phyloP scores from a whole-genome alignment of 2,888 invertebrate genomes.

The Drosophila tanythrix region DNA sequence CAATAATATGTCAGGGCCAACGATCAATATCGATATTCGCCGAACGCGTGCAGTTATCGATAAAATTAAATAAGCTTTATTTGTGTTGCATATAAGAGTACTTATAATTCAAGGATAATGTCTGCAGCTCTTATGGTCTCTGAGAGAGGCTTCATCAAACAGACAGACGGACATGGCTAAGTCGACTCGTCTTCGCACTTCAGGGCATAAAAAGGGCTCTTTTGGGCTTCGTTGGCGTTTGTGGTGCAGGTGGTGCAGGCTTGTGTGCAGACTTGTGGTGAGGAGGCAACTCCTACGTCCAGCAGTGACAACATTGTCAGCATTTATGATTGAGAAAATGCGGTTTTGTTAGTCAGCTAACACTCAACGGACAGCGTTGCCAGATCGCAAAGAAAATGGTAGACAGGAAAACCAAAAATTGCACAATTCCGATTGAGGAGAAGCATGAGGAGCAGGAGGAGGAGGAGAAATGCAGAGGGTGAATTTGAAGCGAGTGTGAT shows the following conservation, averaged over 20 bases:
- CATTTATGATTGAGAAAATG: conserved; percentile 65
- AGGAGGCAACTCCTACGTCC: not conserved
- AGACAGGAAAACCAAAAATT: not conserved
- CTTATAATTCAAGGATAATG: not conserved
- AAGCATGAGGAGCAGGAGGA: not conserved
- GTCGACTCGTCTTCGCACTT: not conserved
- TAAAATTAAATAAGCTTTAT: accelerated
- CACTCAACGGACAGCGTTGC: conserved; percentile 21
- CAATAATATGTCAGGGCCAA: too few species aligned
- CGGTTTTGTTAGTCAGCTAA: conserved; percentile 29
- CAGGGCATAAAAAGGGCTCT: conserved; percentile 9
- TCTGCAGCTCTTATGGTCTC: too few species aligned
- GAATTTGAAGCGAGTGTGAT: not conserved
- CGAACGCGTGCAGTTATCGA: accelerated
- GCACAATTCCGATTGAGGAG: not conserved
- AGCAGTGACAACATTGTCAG: conserved; percentile 47
- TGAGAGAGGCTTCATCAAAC: not conserved
- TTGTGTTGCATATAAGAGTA: not conserved
- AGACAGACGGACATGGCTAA: not conserved
- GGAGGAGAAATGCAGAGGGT: not conserved
- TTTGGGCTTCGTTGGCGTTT: conserved; percentile 13
- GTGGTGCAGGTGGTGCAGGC: conserved; percentile 22
- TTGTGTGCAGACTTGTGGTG: not conserved
- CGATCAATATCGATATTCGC: not conserved
- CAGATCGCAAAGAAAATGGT: conserved; percentile 2